phyloP scores from a whole-genome alignment of 2,113 vertebrate species.

The Istiophorus platypterus region DNA sequence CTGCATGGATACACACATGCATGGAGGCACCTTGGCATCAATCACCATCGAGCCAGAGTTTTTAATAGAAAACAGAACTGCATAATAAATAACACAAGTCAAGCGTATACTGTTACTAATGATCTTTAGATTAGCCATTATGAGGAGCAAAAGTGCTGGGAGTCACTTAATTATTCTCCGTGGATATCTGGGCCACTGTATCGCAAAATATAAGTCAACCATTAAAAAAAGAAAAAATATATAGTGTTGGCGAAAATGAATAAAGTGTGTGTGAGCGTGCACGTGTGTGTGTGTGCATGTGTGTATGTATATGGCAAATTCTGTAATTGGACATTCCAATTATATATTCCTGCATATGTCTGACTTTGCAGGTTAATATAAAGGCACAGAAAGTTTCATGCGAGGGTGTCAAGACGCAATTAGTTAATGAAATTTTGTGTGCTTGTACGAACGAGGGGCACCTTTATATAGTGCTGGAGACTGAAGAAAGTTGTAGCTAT shows the following conservation, averaged over 20 bases:
- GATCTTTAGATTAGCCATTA: constrained; percentile 82
- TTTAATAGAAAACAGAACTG: constrained; percentile 77
- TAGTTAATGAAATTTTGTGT: constrained; percentile 20
- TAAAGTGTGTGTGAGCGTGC: not conserved
- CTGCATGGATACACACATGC: constrained; percentile 47
- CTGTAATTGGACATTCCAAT: constrained; percentile 43
- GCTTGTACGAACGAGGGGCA: not conserved
- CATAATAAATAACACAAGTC: constrained; percentile 80
- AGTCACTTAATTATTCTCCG: constrained; percentile 83
- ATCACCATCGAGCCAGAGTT: constrained; percentile 63
- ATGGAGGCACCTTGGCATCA: constrained; percentile 61
- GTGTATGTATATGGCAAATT: not conserved
- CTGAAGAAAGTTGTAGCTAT: not conserved
- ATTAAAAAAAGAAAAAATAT: constrained; percentile 34
- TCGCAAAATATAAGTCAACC: constrained; percentile 33
- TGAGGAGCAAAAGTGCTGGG: constrained; percentile 75
- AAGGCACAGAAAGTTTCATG: constrained; percentile 12
- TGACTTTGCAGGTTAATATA: constrained; percentile 27
- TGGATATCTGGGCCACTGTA: constrained; percentile 52
- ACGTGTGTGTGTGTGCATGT: not conserved
- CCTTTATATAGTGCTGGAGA: not conserved
- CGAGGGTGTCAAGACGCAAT: constrained; percentile 28
- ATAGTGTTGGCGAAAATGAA: constrained; percentile 48
- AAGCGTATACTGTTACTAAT: constrained; percentile 78
- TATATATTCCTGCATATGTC: constrained; percentile 10